These are phyloP conservation scores for Agonopterix arenella DNA, from an alignment of 2,888 invertebrate species.

Conservation along the genomic window DNA sequence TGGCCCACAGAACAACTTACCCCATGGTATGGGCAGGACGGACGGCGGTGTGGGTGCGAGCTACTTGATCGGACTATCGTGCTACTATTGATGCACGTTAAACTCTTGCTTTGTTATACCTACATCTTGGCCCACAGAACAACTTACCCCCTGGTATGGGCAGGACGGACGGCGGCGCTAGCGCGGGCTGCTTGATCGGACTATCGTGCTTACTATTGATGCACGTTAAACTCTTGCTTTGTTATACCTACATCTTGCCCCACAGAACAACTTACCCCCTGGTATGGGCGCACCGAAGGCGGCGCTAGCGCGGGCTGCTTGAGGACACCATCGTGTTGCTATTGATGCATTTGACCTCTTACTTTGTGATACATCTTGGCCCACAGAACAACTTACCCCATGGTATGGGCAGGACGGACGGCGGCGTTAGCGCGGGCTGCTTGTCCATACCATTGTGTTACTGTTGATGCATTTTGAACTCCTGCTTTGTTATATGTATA, in stretches of 20 bases:
- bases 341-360: conserved; percentile 87
- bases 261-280: conserved; percentile 31
- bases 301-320: conserved; percentile 80
- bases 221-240: conserved; percentile 90
- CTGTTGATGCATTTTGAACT: conserved; percentile 85
- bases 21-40: conserved; percentile 47
- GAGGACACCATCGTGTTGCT: conserved; percentile 84
- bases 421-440: conserved; percentile 79
- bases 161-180: conserved; percentile 65
- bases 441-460: conserved; percentile 84
- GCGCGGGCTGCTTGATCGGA: conserved; percentile 81
- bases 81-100: conserved; percentile 15
- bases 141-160: conserved; percentile 50
- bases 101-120: background rate
- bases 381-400: conserved; percentile 33
- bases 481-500: conserved; percentile 74
- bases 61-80: conserved; percentile 28
- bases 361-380: conserved; percentile 47
- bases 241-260: conserved; percentile 90
- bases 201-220: conserved; percentile 79
- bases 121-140: background rate
- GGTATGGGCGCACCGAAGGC: conserved; percentile 50
- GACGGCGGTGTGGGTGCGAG: conserved; percentile 75
- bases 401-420: conserved; percentile 48
- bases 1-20: conserved; percentile 22